Evolutionary conservation across 2,888 invertebrate species (phyloP), one percentile per base, ranked within the genome.

Genomic region (Microplitis manilae): DNA sequence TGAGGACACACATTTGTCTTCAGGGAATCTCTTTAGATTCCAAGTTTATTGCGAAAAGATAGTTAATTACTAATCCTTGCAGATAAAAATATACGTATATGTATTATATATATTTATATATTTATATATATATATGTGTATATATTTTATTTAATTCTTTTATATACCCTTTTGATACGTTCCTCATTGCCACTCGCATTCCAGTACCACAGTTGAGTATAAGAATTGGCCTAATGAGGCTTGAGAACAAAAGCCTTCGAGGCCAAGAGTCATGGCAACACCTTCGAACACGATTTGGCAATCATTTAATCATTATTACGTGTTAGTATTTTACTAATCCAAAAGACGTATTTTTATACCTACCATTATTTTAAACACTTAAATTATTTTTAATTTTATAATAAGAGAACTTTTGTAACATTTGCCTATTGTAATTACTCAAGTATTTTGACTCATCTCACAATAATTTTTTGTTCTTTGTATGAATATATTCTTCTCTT

Each of bases 11-110:
- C 65, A 76, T 76, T 70, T 64, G 60, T 38, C 75, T 72, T 17
- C 79, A 78, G 79, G 78, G 77, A 79, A 80, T 79, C 81, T 83
- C 83, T 81, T 77, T 80, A 85, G 82, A 86, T 86, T 84, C 85
- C 84, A 76, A 61, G 59, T 69, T 61, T n/a, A 79, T 83, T 85
- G 82, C 79, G 81, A 85, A 84, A 85, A 73, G 40, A n/a, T 77
- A 77, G 64, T 20, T 73, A 71, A 68, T 41, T 73, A 73, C 78
- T 69, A 77, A 79, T 77, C 79, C 78, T 82, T 81, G 77, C 41
- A 39, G 15, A 59, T 40, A 62, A 64, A 72, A 61, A 60, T 73
- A 9, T 6, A 71, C 61, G 7, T 61, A 39, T 38, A 30, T 59
- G 7, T n/a, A 9, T 38, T 38, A 17, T 17, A 17, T 17, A 17